Conservation (phyloP, 1,140 invertebrate genomes). For the Trichonephila inaurata region DNA sequence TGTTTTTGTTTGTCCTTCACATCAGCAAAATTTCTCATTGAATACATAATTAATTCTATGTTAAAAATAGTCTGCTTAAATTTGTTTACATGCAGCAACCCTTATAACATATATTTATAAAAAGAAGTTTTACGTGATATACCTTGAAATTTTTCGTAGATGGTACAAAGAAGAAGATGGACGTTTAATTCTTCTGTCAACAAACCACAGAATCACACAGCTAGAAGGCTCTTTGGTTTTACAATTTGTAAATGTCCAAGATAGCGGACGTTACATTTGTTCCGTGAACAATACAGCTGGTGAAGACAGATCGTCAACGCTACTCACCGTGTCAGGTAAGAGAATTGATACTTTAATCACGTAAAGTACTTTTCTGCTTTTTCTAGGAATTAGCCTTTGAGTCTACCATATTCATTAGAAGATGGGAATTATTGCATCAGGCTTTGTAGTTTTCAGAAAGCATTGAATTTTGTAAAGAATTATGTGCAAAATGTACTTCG, state of each 20-base stretch:
- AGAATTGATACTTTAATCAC: not conserved
- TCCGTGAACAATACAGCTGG: conserved; percentile 81
- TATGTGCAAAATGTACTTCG: too few relatives aligned
- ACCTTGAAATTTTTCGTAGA: conserved; percentile 25
- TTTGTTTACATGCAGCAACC: too few relatives aligned
- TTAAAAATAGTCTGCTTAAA: too few relatives aligned
- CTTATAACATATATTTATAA: too few relatives aligned
- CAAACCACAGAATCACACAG: conserved; percentile 52
- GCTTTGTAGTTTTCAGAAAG: not conserved
- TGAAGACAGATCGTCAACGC: conserved; percentile 77
- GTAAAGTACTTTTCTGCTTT: not conserved
- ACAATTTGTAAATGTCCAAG: conserved; percentile 76
- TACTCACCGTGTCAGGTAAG: conserved; percentile 74
- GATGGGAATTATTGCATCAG: not conserved
- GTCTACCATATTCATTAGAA: not conserved
- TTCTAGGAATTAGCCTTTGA: not conserved
- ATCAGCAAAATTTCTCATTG: too few relatives aligned
- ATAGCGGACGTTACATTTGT: conserved; percentile 81
- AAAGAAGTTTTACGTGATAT: too few relatives aligned
- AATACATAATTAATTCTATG: too few relatives aligned
- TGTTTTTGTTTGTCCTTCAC: too few relatives aligned
- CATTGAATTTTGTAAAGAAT: too few relatives aligned
- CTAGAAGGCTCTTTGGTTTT: conserved; percentile 67
- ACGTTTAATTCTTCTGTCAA: conserved; percentile 38
- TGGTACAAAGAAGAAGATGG: conserved; percentile 77